Conservation (phyloP, 1,140 invertebrate species). For the Bilobella aurantiaca region DNA sequence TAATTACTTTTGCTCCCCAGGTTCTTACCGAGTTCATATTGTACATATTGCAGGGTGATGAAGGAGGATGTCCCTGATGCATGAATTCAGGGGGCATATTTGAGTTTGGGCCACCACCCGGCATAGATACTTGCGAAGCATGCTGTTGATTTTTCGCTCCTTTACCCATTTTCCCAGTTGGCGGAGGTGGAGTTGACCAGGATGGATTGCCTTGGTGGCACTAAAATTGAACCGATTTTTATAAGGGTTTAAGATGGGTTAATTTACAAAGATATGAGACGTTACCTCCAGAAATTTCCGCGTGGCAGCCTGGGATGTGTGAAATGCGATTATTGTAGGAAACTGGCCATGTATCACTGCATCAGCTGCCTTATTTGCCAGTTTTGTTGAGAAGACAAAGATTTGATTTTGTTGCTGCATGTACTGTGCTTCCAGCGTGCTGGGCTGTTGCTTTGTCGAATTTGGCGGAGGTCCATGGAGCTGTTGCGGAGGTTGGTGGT, state of each 20-base stretch:
- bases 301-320: conserved; percentile 86
- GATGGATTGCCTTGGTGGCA: conserved; percentile 38
- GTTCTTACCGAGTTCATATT: conserved; percentile 29
- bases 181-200: conserved; percentile 37
- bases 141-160: conserved; percentile 24
- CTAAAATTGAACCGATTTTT: conserved; percentile 8
- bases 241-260: neutral
- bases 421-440: conserved; percentile 65
- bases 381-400: conserved; percentile 87
- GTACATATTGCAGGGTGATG: conserved; percentile 19
- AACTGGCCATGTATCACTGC: conserved; percentile 77
- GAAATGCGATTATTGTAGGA: conserved; percentile 85
- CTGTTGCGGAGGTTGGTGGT: neutral
- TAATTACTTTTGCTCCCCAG: no score
- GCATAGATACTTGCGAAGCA: neutral
- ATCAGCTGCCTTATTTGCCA: conserved; percentile 91
- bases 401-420: conserved; percentile 96
- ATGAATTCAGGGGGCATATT: conserved; percentile 20
- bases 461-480: conserved; percentile 11
- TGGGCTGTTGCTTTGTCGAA: conserved; percentile 56
- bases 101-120: neutral
- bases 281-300: conserved; percentile 85
- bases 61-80: conserved; percentile 17
- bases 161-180: conserved; percentile 30
- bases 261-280: neutral